Evolutionary conservation across 2,797 vertebrate genomes (phyloP), one percentile per base, ranked within the genome.

Genomic region (Lemur catta): DNA sequence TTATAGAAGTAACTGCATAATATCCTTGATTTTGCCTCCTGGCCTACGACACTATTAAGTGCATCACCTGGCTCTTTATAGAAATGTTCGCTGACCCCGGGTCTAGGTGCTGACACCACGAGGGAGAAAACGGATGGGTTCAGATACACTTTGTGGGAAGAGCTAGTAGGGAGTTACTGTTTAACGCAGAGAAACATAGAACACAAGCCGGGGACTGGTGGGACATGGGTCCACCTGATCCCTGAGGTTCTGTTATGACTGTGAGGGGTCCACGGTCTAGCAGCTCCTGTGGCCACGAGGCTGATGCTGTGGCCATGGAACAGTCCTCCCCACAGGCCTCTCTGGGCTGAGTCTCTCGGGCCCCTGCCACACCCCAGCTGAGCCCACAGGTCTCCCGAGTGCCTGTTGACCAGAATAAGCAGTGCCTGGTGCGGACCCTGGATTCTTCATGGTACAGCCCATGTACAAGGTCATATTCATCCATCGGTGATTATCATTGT

Each of bases 251-350:
- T 46, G 57, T 38, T 67, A 28, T 67, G 41, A 43, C 57, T 28
- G 13, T n/a, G 59, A 84, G 26, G 15, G 11, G 1, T 10, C 35
- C 15, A 2, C 0, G 33, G 13, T 7, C 15, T 41, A n/a, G 8
- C 13, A 78, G 28, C 20, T 24, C 50, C 14, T 65, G 12, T 30
- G 38, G 26, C 57, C 63, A 61, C 1, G 15, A 81, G 76, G 20
- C 33, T 43, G 1, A 11, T 28, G 2, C 38, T 4, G 2, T 22
- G 72, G 15, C 67, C 63, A 28, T 35, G 43, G 8, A 74, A 48
- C 7, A 9, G 33, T 6, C 30, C 38, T 61, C 22, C 6, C 33
- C 0, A 0, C 0, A 9, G 48, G 13, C 20, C 35, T 12, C 50
- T 28, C 18, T 46, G 46, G 30, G 35, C 35, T 26, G 38, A 50